Base-by-base conservation (phyloP, 1,140 invertebrate genomes). In the Philotrypesis tridentata region DNA sequence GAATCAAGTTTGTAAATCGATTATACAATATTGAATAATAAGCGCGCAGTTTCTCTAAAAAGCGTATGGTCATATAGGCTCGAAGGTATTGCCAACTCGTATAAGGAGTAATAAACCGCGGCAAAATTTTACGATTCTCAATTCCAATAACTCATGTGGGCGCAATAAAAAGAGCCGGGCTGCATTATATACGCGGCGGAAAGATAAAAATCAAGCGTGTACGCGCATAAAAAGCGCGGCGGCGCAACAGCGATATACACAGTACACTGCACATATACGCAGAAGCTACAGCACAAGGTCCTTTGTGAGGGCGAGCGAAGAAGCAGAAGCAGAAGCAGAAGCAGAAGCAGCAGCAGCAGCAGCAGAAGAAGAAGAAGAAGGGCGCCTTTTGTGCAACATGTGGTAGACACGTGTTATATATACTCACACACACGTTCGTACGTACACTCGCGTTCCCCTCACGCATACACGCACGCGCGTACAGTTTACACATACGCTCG, bases 351-450 rank as follows among this genome's bases (percentile, higher is more conserved):
- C 29, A 67, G 68, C 23, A 48, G 31, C 2, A 21, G 79, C 84
- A 83, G 79, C 86, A 84, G 88, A 90, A 90, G 43, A 48, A 14
- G 43, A 48, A 55, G 48, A 55, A 55, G 48, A 55, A 55, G 48
- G 48, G 90, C 86, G 73, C 81, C 88, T 89, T 90, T 90, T 89
- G 85, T 90, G 89, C 90, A 90, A 90, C 90, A 92, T 91, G 89
- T 91, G 91, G 90, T 86, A 67, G 90, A 87, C 91, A 92, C 91
- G 91, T 91, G 91, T 92, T 89, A n/a, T 55, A 17, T 55, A 55
- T n/a, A n/a, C 21, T 89, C 86, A 85, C 14, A 43, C 17, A 72
- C 6, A 72, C 6, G 23, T 8, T 12, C 27, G n/a, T n/a, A 55
- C 37, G 4, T 9, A 61, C 75, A 65, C 75, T 67, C 60, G 37